Evolutionary conservation across 2,113 vertebrate genomes (phyloP).

Genomic region (Nansenia antarctica): DNA sequence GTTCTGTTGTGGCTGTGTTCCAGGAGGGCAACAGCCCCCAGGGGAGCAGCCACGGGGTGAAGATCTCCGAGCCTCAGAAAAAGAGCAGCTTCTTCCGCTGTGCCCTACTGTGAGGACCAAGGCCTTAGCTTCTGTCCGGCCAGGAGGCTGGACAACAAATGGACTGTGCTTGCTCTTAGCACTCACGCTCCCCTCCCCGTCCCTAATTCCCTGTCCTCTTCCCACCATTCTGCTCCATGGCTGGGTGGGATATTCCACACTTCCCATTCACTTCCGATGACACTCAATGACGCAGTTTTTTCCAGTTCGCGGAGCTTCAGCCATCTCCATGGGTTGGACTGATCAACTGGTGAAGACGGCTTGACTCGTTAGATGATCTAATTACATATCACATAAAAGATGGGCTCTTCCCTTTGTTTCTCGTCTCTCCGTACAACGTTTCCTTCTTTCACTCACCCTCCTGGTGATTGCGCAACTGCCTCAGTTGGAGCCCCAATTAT

Average conservation of each 20-base stretch:
- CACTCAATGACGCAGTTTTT: slow-evolving; percentile 56
- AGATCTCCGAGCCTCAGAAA: slow-evolving; percentile 94
- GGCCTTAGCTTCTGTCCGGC: slow-evolving; percentile 35
- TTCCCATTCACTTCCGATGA: slow-evolving; percentile 60
- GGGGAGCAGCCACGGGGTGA: slow-evolving; percentile 90
- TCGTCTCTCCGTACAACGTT: slow-evolving; percentile 22
- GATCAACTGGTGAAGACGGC: slow-evolving; percentile 29
- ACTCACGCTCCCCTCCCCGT: slow-evolving; percentile 48
- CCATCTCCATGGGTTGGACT: slow-evolving; percentile 43
- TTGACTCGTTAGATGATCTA: neutral
- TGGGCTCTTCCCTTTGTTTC: slow-evolving; percentile 28
- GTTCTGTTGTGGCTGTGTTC: slow-evolving; percentile 32
- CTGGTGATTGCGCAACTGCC: slow-evolving; percentile 39
- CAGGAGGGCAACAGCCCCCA: slow-evolving; percentile 93
- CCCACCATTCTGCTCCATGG: slow-evolving; percentile 42
- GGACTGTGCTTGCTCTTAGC: slow-evolving; percentile 81
- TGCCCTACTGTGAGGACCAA: slow-evolving; percentile 84
- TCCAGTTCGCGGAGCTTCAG: slow-evolving; percentile 43
- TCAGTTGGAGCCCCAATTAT: slow-evolving; percentile 1
- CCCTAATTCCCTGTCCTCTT: slow-evolving; percentile 33
- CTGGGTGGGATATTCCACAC: slow-evolving; percentile 27
- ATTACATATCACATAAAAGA: slow-evolving; percentile 37
- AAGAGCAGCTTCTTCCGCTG: slow-evolving; percentile 97
- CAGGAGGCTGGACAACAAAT: slow-evolving; percentile 67
- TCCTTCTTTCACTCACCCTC: slow-evolving; percentile 26